These are phyloP conservation scores for Aspidiotus destructor DNA, from an alignment of 2,888 invertebrate genomes.

Conservation along the genomic window DNA sequence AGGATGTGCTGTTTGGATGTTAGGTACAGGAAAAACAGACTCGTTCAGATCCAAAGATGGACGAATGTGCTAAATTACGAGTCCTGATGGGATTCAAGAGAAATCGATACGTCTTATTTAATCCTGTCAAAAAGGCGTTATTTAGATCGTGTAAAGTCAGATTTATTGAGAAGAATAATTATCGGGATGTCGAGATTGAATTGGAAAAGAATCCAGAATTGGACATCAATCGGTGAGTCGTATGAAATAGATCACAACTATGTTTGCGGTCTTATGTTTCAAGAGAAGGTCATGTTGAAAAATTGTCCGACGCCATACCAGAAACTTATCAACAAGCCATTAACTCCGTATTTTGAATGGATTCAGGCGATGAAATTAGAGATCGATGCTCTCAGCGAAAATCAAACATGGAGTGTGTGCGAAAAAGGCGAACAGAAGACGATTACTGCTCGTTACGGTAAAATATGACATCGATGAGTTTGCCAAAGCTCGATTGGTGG, in stretches of 20 bases:
- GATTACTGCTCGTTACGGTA: neutral
- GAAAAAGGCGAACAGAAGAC: neutral
- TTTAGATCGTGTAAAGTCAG: neutral
- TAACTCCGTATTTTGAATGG: neutral
- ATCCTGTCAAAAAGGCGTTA: neutral
- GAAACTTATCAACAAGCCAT: too few relatives aligned
- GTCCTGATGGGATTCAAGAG: neutral
- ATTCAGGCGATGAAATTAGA: neutral
- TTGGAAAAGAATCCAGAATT: neutral
- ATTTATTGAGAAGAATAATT: neutral
- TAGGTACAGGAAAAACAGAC: neutral
- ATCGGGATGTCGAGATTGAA: neutral
- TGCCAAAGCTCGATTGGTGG: neutral
- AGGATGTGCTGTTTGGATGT: neutral
- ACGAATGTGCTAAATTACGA: neutral
- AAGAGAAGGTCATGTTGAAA: too few relatives aligned
- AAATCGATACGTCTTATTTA: neutral
- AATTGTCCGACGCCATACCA: too few relatives aligned
- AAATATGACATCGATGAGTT: neutral
- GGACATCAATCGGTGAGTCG: neutral
- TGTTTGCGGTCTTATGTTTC: neutral
- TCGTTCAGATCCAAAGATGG: neutral
- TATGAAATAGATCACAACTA: neutral
- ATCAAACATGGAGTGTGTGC: neutral
- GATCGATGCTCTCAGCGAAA: neutral